phyloP scores from a whole-genome alignment of 2,113 vertebrate genomes.

The Echinops telfairi region DNA sequence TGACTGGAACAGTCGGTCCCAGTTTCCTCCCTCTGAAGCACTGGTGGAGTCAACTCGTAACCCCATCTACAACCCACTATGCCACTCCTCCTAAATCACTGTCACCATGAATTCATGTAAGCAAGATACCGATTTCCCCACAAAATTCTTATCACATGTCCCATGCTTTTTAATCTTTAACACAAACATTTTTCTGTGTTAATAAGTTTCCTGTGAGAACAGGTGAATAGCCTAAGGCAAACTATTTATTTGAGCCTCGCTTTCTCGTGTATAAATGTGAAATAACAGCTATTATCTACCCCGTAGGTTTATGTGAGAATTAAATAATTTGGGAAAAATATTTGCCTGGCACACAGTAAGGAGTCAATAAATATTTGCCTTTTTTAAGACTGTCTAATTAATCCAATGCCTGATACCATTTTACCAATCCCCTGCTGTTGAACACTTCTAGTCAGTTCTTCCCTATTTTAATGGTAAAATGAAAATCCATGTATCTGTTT shows the following conservation, averaged over 20 bases:
- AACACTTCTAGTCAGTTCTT: conserved; percentile 4
- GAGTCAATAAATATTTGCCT: background rate
- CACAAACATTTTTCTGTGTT: background rate
- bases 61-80: too few species aligned
- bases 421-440: background rate
- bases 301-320: background rate
- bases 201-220: background rate
- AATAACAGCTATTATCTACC: background rate
- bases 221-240: background rate
- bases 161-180: background rate
- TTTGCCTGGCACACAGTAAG: background rate
- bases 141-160: conserved; percentile 1
- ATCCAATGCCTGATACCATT: background rate
- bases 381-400: background rate
- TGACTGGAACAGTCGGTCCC: too few species aligned
- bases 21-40: too few species aligned
- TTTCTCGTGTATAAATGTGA: background rate
- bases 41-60: too few species aligned
- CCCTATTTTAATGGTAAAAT: background rate
- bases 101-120: too few species aligned
- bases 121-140: background rate
- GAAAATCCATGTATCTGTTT: background rate
- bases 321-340: conserved; percentile 8
- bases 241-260: background rate
- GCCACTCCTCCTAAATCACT: too few species aligned